These are phyloP conservation scores for Tetrao urogallus DNA, from an alignment of 2,113 vertebrate species.

Conservation along the genomic window DNA sequence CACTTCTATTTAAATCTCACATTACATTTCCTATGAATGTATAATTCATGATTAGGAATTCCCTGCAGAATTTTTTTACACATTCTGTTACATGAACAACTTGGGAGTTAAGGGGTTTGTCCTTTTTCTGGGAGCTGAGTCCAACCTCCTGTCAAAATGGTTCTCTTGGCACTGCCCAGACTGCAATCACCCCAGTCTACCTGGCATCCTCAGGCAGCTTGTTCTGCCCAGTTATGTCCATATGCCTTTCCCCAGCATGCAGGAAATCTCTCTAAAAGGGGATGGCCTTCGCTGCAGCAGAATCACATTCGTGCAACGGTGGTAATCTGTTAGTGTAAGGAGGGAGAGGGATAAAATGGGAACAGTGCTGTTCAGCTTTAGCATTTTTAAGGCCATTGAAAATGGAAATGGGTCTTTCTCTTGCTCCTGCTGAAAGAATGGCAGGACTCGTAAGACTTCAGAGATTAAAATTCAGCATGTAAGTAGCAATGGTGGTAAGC, in stretches of 20 bases:
- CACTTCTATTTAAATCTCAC: neutral
- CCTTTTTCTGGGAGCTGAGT: neutral
- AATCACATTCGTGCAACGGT: fast-evolving
- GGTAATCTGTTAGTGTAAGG: neutral
- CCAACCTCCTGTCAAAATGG: neutral
- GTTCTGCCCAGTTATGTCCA: neutral
- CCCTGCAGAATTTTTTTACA: neutral
- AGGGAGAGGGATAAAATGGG: neutral
- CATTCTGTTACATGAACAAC: neutral
- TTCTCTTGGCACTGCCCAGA: neutral
- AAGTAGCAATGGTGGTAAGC: neutral
- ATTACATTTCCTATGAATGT: neutral
- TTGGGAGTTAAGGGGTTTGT: neutral
- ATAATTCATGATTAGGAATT: neutral
- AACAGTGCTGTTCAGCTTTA: neutral
- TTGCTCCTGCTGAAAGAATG: neutral
- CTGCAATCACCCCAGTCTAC: neutral
- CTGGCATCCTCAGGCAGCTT: neutral
- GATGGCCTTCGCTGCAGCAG: neutral
- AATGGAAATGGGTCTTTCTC: neutral
- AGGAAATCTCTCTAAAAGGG: neutral
- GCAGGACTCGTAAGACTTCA: neutral
- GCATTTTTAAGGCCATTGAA: neutral
- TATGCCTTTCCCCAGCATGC: neutral
- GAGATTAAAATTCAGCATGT: neutral